These are phyloP conservation scores for Archocentrus centrarchus DNA, from an alignment of 2,113 vertebrate species.

Conservation along the genomic window DNA sequence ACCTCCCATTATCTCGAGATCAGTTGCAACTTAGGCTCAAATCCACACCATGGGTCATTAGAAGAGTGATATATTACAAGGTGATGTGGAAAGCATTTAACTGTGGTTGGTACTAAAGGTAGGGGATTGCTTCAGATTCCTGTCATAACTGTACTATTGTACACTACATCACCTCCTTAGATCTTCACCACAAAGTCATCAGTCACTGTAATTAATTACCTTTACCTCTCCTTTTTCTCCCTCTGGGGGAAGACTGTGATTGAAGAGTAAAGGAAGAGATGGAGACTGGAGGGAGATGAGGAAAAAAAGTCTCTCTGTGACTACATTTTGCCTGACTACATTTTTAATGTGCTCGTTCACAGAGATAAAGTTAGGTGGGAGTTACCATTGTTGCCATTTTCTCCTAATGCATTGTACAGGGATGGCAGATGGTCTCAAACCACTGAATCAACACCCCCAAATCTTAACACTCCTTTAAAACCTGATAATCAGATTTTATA, in stretches of 20 bases:
- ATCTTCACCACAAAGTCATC: slow-evolving; percentile 54
- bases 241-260: slow-evolving; percentile 24
- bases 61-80: slow-evolving; percentile 23
- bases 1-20: not conserved
- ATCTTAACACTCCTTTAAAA: not conserved
- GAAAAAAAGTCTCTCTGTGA: slow-evolving; percentile 15
- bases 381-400: not conserved
- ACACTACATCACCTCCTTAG: slow-evolving; percentile 62
- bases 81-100: slow-evolving; percentile 21
- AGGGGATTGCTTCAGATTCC: slow-evolving; percentile 57
- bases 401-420: not conserved
- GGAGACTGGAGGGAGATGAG: slow-evolving; percentile 3
- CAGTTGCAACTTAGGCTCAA: slow-evolving; percentile 14
- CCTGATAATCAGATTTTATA: not conserved
- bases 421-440: not conserved
- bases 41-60: not conserved
- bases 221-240: slow-evolving; percentile 28
- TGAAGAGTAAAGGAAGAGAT: slow-evolving; percentile 28
- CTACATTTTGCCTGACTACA: not conserved
- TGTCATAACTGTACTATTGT: slow-evolving; percentile 52
- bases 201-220: slow-evolving; percentile 72
- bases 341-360: not conserved
- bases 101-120: slow-evolving; percentile 34
- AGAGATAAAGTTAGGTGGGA: not conserved
- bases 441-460: slow-evolving; percentile 16